Conservation (phyloP, 2,797 vertebrate genomes). For the Sebastes alutus region DNA sequence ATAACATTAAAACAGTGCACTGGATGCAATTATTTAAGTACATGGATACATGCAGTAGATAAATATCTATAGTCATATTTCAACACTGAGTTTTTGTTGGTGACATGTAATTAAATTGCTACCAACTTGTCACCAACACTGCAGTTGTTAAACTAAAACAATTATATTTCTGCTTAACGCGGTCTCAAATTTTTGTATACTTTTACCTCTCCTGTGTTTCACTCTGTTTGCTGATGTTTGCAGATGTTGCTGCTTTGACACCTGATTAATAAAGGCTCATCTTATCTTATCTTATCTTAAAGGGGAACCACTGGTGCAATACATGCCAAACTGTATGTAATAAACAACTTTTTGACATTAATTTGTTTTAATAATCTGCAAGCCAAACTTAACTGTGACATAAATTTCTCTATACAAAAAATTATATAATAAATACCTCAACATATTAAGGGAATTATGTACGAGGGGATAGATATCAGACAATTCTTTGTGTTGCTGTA, state of each 20-base stretch:
- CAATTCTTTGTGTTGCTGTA: too few relatives aligned
- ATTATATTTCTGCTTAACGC: too few relatives aligned
- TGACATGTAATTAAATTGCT: neutral
- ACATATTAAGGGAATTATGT: neutral
- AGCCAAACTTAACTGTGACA: neutral
- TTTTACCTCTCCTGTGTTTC: too few relatives aligned
- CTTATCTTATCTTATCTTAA: neutral
- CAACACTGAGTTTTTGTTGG: neutral
- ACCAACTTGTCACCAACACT: neutral
- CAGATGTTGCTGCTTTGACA: too few relatives aligned
- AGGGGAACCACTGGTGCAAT: neutral
- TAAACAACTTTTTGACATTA: neutral
- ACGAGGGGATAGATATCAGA: neutral
- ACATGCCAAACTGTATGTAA: neutral
- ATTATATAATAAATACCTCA: neutral
- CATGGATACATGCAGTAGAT: neutral
- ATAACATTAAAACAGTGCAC: neutral
- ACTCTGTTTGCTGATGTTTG: too few relatives aligned
- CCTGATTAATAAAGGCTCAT: too few relatives aligned
- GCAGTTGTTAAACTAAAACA: neutral
- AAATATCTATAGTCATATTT: neutral
- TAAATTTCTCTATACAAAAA: neutral
- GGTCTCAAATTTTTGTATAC: too few relatives aligned
- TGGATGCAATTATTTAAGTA: neutral
- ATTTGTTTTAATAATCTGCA: neutral